Evolutionary conservation across 1,140 invertebrate species (phyloP), one percentile per base, ranked within the genome.

Genomic region (Scaptomyza hsui): DNA sequence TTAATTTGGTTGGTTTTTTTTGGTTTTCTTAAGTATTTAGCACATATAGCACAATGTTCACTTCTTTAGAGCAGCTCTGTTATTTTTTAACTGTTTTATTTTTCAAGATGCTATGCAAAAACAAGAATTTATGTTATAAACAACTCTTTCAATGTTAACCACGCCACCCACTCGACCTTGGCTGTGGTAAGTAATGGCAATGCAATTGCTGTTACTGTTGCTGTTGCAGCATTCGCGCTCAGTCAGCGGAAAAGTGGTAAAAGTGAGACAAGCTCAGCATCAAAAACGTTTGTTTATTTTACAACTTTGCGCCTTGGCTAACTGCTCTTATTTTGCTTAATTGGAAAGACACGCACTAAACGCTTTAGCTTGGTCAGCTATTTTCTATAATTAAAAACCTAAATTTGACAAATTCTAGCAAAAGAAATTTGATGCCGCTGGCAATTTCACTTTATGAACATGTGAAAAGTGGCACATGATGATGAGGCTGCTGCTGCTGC

Each of bases 391-490:
- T 61, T 68, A 69, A 57, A 55, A 55, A 44, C 37, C 19, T 16
- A 42, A 18, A 60, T 67, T 47, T 64, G 16, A 42, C 37, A 60
- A 57, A 48, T 64, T 64, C 60, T 77, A 47, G 26, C n/a, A 47
- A 85, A 78, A 75, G 77, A 85, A 72, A 86, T 73, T 67, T 57
- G 57, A 21, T 21, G 44, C 29, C 16, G 52, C 7, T 47, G 52
- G 24, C 64, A 85, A 88, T 86, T 86, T 86, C 81, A 86, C 81
- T 86, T 85, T 85, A 86, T 80, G 81, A 73, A 56, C 64, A 81
- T 86, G 82, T 74, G 77, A 86, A 86, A 86, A 86, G 81, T 86
- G 49, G 81, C 81, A 86, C 81, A 86, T 85, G 77, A 85, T 85
- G 81, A 85, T 85, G 81, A 74, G 57, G 81, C 68, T 47, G 79